Base-by-base conservation (phyloP, 1,140 invertebrate species). In the Aphaenogaster rudis region DNA sequence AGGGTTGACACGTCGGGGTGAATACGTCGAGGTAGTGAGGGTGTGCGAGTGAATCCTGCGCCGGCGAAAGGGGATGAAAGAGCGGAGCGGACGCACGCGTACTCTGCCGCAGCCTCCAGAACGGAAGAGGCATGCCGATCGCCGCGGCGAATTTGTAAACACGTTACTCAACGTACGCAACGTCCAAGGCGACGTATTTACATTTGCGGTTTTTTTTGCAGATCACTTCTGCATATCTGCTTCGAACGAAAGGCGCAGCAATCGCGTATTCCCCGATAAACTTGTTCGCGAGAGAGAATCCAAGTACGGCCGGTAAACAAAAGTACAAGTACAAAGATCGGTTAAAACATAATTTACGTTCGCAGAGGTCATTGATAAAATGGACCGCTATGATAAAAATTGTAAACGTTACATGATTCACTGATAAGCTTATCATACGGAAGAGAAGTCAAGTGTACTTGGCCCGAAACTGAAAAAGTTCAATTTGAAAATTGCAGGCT, bases 61-160 rank as follows among this genome's bases (percentile, higher is more conserved):
- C 74, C 57, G 45, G 17, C 45, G 54, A 77, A 57, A 69, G 50
- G 42, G 50, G 61, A 33, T 67, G 59, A 87, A 45, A 61, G 50
- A 61, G 42, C 1, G 11, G 4, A 21, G 21, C 9, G 7, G 50
- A 90, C 88, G 89, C 89, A 90, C 78, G 89, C 89, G 89, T 89
- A 69, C 78, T 89, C 33, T 36, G 17, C 11, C 21, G 11, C 33
- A 39, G 61, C 74, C 42, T 86, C 8, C 67, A 17, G 17, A 63
- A 11, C 42, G 36, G 42, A 66, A 57, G 48, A 0, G n/a, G 42
- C 50, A 50, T 69, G 42, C 66, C 11, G 67, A 42, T 21, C 42
- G 7, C 3, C 66, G 48, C 79, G 67, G 42, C 33, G 54, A 74
- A 66, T 67, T 88, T 45, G 48, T 48, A 13, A 57, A 9, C 4